Evolutionary conservation across 2,113 vertebrate genomes (phyloP).

Genomic region (Apodemus sylvaticus): DNA sequence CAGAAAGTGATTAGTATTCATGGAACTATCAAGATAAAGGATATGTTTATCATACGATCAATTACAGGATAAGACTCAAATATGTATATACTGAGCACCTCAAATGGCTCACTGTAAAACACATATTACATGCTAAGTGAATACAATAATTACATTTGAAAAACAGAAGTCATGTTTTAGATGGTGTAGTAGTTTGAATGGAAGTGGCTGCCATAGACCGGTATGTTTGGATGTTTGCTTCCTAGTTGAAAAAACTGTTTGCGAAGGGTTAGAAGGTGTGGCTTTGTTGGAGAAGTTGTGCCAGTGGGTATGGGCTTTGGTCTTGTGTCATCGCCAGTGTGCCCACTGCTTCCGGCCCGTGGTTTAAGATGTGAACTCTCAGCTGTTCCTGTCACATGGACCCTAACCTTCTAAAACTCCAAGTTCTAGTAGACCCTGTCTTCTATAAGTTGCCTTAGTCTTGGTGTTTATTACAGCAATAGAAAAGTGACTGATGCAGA

Average conservation of each 20-base stretch:
- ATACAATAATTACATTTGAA: background rate
- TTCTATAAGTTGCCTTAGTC: background rate
- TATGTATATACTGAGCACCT: background rate
- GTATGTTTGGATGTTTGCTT: background rate
- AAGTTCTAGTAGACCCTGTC: background rate
- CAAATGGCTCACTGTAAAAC: background rate
- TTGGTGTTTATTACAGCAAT: background rate
- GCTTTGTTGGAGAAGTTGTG: background rate
- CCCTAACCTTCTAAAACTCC: background rate
- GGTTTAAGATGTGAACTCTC: background rate
- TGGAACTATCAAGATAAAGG: background rate
- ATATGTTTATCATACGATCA: slow-evolving; percentile 13
- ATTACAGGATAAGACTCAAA: slow-evolving; percentile 33
- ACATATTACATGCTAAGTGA: background rate
- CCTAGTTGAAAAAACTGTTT: background rate
- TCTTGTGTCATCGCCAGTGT: too few species aligned
- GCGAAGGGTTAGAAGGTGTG: background rate
- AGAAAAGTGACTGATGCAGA: background rate
- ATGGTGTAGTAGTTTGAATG: background rate
- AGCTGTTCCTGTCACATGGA: background rate
- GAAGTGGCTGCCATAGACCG: background rate
- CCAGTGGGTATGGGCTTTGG: background rate
- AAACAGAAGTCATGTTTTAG: background rate
- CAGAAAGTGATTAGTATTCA: slow-evolving; percentile 37
- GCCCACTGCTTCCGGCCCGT: background rate